Conservation (phyloP, 2,113 vertebrate species). For the Aplodontia rufa region DNA sequence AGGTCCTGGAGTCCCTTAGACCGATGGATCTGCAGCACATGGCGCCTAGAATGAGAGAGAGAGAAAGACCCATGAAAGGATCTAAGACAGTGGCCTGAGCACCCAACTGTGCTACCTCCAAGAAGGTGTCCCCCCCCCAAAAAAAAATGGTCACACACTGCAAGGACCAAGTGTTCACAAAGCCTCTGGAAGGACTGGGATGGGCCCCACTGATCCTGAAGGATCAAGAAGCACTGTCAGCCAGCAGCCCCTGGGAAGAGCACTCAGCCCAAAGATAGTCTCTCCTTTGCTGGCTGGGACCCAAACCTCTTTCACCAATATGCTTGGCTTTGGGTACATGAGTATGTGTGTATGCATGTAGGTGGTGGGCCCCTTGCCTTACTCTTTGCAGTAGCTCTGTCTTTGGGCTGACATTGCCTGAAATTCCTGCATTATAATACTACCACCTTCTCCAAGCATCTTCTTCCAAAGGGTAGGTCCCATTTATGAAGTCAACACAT, state of each 20-base stretch:
- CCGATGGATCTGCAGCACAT: conserved; percentile 94
- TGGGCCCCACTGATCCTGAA: background rate
- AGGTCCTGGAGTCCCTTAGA: conserved; percentile 94
- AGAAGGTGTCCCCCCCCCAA: background rate
- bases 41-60: conserved; percentile 86
- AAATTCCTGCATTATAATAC: background rate
- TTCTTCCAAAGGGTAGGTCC: background rate
- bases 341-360: background rate
- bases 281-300: background rate
- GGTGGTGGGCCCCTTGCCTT: background rate
- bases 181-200: background rate
- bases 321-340: background rate
- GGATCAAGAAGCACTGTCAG: background rate
- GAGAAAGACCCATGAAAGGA: background rate
- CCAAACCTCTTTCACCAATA: background rate
- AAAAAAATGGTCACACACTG: background rate
- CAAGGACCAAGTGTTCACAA: background rate
- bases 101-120: fast-evolving
- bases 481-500: background rate
- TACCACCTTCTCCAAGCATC: background rate
- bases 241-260: background rate
- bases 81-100: background rate
- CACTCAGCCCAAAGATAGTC: background rate
- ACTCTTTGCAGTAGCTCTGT: background rate
- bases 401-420: background rate